Base-by-base conservation (phyloP, 1,140 invertebrate species). In the Choristoneura fumiferana region DNA sequence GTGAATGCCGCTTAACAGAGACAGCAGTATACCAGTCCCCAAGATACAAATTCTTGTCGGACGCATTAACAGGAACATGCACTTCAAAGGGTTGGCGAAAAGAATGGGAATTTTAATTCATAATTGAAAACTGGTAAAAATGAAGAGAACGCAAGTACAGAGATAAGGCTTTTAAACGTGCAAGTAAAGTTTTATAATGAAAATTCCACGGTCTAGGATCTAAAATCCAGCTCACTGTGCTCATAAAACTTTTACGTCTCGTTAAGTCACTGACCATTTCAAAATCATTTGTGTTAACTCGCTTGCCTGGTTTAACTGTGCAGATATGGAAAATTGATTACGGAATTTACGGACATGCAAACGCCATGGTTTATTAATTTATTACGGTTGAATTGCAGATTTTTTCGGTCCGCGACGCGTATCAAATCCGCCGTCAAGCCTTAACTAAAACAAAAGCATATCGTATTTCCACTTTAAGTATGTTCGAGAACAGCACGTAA, bases 191-290 rank as follows among this genome's bases (percentile, higher is more conserved):
- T 29, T 29, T 29, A 29, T 29, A 6, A 29, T 29, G 2, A 29
- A 29, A 29, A 29, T 29, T 29, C 22, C 22, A 29, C 22, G 22
- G 22, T 29, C 6, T 29, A 29, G 43, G 9, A 17, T 53, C 54
- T 54, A 35, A 39, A 9, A 18, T 45, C 43, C 54, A 33, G 52
- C 43, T 59, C 35, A 29, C 29, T 33, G 33, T 40, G 54, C 45
- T 57, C 60, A 65, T 78, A 72, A 73, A 66, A 62, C 62, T 76
- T 77, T 75, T 80, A 78, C 69, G 67, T 76, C 73, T 83, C 70
- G 74, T 81, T 80, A 82, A 76, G 58, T 65, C 70, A 71, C 62
- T 65, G 57, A 74, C 71, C 78, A 73, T 81, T 74, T 81, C 66
- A 74, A 80, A 83, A 78, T 75, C 63, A 74, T 71, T 73, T 73